Evolutionary conservation across 1,140 invertebrate genomes (phyloP), one percentile per base, ranked within the genome.

Genomic region (Hydropsyche tenuis): DNA sequence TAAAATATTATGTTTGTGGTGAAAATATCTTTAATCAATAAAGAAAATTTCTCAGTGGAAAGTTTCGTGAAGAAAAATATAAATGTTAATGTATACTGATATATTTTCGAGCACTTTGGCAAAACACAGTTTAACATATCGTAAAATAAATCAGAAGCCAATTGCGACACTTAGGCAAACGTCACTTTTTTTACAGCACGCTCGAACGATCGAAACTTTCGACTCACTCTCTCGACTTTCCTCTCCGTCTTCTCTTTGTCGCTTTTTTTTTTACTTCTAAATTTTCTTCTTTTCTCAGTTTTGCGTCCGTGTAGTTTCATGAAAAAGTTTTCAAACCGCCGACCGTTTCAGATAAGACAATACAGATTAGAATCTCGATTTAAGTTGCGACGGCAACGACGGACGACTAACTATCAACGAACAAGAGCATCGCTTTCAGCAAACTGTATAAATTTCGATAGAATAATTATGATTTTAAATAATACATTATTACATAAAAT

Each of bases 311-410:
- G 30, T 37, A 37, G 30, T 37, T 27, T 27, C 43, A 25, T 64
- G 43, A 68, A 68, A 68, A 48, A 68, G 5, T 43, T 14, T 18
- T n/a, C 30, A 37, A 37, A 37, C 30, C 18, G 43, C 65, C 22
- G 30, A 48, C 45, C 65, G 42, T 48, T 68, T 48, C 18, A 72
- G 70, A 72, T 72, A 62, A 72, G 60, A 46, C 70, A 72, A 62
- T 72, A 63, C 56, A 72, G 70, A 72, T 72, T 63, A 72, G 37
- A 72, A 48, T 72, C 43, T 63, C 42, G 53, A 64, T 72, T 63
- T 16, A 63, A 72, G 60, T 72, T 60, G 22, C 22, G 18, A 22
- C 2, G 16, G 51, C 16, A 7, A 16, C n/a, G 30, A 37, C 48
- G n/a, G 16, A 20, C 14, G 16, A 6, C 48, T 18, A 60, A 60